These are phyloP conservation scores for Oikopleura dioica DNA, from an alignment of 23 tunicate species.

Conservation along the genomic window DNA sequence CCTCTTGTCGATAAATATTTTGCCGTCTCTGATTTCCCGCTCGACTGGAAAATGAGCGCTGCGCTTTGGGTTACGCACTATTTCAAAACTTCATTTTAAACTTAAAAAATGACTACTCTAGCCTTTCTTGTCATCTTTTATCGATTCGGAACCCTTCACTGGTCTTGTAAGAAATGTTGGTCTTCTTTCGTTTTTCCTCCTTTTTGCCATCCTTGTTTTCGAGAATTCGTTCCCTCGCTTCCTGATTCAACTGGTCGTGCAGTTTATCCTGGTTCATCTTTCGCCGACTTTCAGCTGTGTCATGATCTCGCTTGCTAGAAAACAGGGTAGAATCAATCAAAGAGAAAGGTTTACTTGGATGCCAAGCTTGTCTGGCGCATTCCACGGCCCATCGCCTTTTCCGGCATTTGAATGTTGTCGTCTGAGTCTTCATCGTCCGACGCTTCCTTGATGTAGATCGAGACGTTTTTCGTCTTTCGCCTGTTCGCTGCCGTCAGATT, in stretches of 20 bases:
- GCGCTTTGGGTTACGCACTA: too few species aligned
- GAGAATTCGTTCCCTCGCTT: slow-evolving; percentile 49
- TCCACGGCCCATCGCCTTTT: not conserved
- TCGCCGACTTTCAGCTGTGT: slow-evolving; percentile 10
- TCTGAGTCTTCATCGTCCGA: not conserved
- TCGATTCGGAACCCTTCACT: slow-evolving; percentile 25
- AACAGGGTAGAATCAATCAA: too few species aligned
- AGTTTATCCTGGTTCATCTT: slow-evolving; percentile 51
- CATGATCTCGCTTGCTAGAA: not conserved
- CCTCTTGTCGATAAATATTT: slow-evolving; percentile 83
- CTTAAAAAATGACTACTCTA: too few species aligned
- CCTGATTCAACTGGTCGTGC: slow-evolving; percentile 32
- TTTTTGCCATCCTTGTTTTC: slow-evolving; percentile 34
- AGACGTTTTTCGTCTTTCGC: slow-evolving; percentile 58
- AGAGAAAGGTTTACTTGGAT: too few species aligned
- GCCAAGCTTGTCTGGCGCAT: not conserved
- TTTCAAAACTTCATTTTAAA: too few species aligned
- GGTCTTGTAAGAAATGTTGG: slow-evolving; percentile 62
- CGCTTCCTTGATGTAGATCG: slow-evolving; percentile 55
- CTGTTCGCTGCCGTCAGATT: slow-evolving; percentile 34
- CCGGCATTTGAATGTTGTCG: not conserved
- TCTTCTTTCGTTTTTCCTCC: slow-evolving; percentile 42
- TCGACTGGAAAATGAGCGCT: slow-evolving; percentile 19
- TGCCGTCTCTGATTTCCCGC: slow-evolving; percentile 54
- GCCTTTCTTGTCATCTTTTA: too few species aligned